Base-by-base conservation (phyloP, 35 echinoderm and acorn worm genomes). In the Lytechinus pictus region DNA sequence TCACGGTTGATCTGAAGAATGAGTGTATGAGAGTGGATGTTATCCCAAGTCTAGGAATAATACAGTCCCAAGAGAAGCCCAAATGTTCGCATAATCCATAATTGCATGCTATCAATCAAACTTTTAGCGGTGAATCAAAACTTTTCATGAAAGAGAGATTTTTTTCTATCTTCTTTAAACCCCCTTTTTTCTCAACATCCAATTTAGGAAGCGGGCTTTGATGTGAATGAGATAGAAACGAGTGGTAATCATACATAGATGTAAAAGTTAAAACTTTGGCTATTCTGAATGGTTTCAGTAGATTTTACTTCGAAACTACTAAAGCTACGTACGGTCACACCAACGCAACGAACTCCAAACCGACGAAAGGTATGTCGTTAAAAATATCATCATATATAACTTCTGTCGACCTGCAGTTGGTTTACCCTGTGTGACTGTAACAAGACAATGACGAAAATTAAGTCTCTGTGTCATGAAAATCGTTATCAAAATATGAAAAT, bases 61-160 rank as follows among this genome's bases (percentile, higher is more conserved):
- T 54, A 29, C 10, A 6, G 88, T 55, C 92, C 92, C 92, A 16
- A 13, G 92, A 57, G 92, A 93, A 27, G 1, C 53, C 53, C 9
- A 28, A 54, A 93, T 93, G 92, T 93, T 55, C 92, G 13, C 92
- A 93, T 93, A 93, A 93, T 93, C 92, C 52, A 54, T 57, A 93
- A 93, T 93, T 57, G 27, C 92, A 54, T 54, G 11, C 53, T 19
- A 93, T 93, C 92, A 93, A 93, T 93, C 91, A 93, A 93, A 93
- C 91, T 93, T 93, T 93, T 93, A 51, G 28, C 12, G 24, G 87
- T 51, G 87, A 89, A 89, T 89, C 28, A 33, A 51, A 90, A 52
- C 52, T 90, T 90, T 90, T 54, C 33, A 52, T 54, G 28, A 90
- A 90, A 90, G 88, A 90, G 27, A 90, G 10, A 90, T 79, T 79